Evolutionary conservation across 2,113 vertebrate species (phyloP).

Genomic region (Caloenas nicobarica): DNA sequence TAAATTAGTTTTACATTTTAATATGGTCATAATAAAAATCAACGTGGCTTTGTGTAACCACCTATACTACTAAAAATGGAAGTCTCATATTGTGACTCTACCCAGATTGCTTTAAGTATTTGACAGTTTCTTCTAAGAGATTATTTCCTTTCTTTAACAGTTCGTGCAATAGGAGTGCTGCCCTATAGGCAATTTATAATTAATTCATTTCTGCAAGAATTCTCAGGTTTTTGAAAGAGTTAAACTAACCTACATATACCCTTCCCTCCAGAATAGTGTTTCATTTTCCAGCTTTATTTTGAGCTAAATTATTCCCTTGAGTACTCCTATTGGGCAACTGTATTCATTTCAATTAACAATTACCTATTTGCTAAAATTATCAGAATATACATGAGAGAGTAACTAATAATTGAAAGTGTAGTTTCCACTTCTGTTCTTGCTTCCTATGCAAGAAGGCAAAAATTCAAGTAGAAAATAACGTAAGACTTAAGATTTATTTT

Average conservation of each 20-base stretch:
- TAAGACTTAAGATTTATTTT: not conserved
- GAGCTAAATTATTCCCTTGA: slow-evolving; percentile 5
- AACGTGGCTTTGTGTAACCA: not conserved
- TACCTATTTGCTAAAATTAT: slow-evolving; percentile 43
- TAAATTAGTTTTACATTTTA: not conserved
- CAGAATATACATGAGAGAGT: not conserved
- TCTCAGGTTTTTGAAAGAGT: not conserved
- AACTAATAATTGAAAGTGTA: not conserved
- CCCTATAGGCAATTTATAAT: not conserved
- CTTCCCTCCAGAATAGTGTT: slow-evolving; percentile 20
- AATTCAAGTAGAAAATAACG: not conserved
- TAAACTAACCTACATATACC: slow-evolving; percentile 45
- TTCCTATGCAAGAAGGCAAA: not conserved
- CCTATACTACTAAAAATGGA: not conserved
- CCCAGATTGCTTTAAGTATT: too few species aligned
- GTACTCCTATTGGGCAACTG: slow-evolving; percentile 5
- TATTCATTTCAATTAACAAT: slow-evolving; percentile 41
- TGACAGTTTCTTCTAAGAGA: not conserved
- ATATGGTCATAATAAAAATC: not conserved
- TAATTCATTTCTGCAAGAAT: slow-evolving; percentile 1
- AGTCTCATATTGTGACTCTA: not conserved
- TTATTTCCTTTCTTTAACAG: slow-evolving; percentile 18
- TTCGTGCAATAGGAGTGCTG: not conserved
- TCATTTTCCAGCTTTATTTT: slow-evolving; percentile 54
- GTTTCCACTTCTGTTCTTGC: not conserved